Evolutionary conservation across 2,888 invertebrate species (phyloP).

Genomic region (Pristionchus mayeri): DNA sequence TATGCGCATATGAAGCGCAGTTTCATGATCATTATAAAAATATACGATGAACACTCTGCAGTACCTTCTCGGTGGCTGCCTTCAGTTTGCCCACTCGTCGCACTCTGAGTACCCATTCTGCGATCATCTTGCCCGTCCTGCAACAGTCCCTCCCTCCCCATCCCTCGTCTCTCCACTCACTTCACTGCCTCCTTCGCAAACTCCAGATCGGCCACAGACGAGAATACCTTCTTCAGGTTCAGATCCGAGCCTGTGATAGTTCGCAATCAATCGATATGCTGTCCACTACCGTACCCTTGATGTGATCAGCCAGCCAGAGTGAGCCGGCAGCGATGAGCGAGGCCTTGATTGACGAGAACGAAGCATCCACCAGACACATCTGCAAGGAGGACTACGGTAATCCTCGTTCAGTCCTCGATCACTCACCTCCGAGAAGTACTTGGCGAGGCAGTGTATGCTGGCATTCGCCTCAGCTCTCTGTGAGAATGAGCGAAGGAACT

Average conservation of each 20-base stretch:
- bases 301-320: slow-evolving; percentile 83
- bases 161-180: not conserved
- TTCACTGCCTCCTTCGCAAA: slow-evolving; percentile 16
- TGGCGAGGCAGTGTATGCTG: slow-evolving; percentile 86
- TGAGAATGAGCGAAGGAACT: slow-evolving; percentile 86
- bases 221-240: slow-evolving; percentile 17
- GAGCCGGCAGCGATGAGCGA: slow-evolving; percentile 89
- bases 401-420: slow-evolving; percentile 78
- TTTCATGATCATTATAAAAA: too few relatives aligned
- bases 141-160: not conserved
- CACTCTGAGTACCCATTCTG: slow-evolving; percentile 13
- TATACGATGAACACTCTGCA: not conserved
- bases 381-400: slow-evolving; percentile 88
- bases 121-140: slow-evolving; percentile 26
- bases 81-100: slow-evolving; percentile 41
- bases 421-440: slow-evolving; percentile 88
- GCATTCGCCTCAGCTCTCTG: slow-evolving; percentile 79
- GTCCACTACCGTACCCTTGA: slow-evolving; percentile 38
- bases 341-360: slow-evolving; percentile 85
- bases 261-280: not conserved
- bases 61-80: slow-evolving; percentile 38
- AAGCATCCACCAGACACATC: slow-evolving; percentile 85
- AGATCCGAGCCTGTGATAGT: not conserved
- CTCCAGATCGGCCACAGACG: not conserved
- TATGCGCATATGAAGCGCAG: too few relatives aligned